Conservation (phyloP, 1,140 invertebrate species). For the Prorops nasuta region DNA sequence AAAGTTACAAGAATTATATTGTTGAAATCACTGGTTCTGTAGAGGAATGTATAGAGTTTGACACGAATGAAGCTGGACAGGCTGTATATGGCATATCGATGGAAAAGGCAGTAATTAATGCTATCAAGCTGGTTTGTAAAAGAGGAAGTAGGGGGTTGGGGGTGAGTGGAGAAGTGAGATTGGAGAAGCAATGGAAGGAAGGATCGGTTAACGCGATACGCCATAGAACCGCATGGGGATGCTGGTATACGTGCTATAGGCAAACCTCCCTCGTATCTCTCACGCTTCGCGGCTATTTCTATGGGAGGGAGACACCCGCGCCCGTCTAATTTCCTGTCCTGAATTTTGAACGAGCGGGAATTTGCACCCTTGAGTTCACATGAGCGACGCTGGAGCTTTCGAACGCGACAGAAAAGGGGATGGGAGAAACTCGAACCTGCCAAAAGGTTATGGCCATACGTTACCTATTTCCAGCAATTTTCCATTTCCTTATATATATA, state of each 20-base stretch:
- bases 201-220: slow-evolving; percentile 29
- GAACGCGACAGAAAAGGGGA: not conserved
- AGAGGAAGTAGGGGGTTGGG: not conserved
- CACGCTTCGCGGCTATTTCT: slow-evolving; percentile 55
- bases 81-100: too few relatives aligned
- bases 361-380: slow-evolving; percentile 53
- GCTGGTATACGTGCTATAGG: not conserved
- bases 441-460: too few relatives aligned
- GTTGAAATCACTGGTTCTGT: too few relatives aligned
- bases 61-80: too few relatives aligned
- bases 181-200: too few relatives aligned
- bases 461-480: too few relatives aligned
- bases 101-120: too few relatives aligned
- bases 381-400: slow-evolving; percentile 20
- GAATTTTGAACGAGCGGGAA: slow-evolving; percentile 54
- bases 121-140: too few relatives aligned
- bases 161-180: not conserved
- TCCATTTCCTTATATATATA: too few relatives aligned
- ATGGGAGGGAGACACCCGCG: slow-evolving; percentile 48
- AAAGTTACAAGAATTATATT: too few relatives aligned
- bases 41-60: too few relatives aligned
- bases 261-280: slow-evolving; percentile 38
- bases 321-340: slow-evolving; percentile 57
- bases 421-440: too few relatives aligned
- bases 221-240: slow-evolving; percentile 1